Conservation (phyloP, 2,113 vertebrate species). For the Alouatta palliata region DNA sequence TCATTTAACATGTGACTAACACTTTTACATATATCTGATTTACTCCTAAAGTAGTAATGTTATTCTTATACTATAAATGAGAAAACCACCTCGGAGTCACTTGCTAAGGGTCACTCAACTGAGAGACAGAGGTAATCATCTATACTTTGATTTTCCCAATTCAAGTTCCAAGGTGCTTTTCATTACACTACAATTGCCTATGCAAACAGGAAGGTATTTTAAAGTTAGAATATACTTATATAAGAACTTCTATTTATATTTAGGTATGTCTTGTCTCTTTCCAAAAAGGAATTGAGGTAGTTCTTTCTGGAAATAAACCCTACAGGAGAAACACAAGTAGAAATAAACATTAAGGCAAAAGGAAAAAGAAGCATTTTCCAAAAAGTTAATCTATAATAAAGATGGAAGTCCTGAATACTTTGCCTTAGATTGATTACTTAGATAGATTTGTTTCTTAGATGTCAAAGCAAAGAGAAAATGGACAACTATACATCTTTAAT, state of each 20-base stretch:
- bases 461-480: background rate
- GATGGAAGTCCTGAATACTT: background rate
- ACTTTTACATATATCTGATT: background rate
- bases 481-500: background rate
- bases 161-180: background rate
- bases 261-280: background rate
- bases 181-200: background rate
- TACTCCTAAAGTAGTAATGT: background rate
- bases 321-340: background rate
- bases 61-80: background rate
- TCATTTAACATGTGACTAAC: background rate
- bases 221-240: constrained; percentile 32
- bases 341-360: background rate
- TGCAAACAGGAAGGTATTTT: background rate
- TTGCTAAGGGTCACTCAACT: background rate
- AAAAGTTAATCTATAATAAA: background rate
- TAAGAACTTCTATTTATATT: background rate
- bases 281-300: background rate
- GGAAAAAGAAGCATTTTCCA: background rate
- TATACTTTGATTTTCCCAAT: background rate
- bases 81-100: background rate
- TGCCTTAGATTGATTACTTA: background rate
- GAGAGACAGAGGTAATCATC: background rate
- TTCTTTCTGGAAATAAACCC: background rate
- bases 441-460: background rate